Conservation (phyloP, 2,113 vertebrate species). For the Atlantisia rogersi region DNA sequence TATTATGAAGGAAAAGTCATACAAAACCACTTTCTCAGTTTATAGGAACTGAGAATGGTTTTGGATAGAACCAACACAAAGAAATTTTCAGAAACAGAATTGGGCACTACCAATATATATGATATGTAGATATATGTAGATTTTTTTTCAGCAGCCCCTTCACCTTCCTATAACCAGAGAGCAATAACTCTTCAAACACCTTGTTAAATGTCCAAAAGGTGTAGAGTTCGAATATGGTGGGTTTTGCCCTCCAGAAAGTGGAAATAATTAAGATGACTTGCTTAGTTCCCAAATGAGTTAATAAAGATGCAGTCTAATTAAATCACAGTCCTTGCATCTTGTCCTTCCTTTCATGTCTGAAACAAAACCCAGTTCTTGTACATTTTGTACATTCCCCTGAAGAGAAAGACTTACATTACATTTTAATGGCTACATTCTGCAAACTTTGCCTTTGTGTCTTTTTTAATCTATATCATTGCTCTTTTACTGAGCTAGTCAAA, state of each 20-base stretch:
- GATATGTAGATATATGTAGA: fast-evolving
- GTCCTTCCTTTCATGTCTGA: background rate
- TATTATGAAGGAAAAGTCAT: background rate
- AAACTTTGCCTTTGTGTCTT: constrained; percentile 24
- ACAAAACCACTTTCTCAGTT: background rate
- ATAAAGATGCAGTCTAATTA: background rate
- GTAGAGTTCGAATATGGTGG: background rate
- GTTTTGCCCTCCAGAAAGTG: background rate
- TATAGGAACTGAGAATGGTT: background rate
- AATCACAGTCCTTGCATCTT: background rate
- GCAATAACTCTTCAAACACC: background rate
- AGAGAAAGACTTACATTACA: background rate
- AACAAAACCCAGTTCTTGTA: background rate
- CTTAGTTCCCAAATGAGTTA: background rate
- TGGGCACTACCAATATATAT: background rate
- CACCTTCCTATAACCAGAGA: background rate
- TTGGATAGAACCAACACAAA: background rate
- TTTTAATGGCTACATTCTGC: constrained; percentile 25
- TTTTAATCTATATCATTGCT: constrained; percentile 24
- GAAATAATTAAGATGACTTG: background rate
- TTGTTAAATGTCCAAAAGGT: background rate
- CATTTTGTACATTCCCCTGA: background rate
- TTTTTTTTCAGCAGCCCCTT: background rate
- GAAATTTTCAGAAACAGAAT: background rate
- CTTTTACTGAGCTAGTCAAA: constrained; percentile 10